Percentiles rank a stretch among this genome's conserved stretches.
phyloP scores from a whole-genome alignment of 2,113 vertebrate species.

The Dromiciops gliroides region DNA sequence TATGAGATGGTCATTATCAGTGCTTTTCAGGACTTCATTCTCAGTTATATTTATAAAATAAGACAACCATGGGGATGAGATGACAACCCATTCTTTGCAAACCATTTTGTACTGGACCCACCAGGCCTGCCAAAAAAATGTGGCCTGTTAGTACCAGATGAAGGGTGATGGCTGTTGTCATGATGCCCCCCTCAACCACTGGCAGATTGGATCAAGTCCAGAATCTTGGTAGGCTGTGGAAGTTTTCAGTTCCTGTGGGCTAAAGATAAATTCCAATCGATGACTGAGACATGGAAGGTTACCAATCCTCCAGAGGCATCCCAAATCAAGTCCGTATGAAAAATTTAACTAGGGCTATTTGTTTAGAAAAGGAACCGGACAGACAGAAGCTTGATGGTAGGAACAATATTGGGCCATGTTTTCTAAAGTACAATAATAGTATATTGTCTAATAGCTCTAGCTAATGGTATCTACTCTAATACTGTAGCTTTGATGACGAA shows the following conservation, averaged over 20 bases:
- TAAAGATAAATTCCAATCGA: not conserved
- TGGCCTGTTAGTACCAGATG: not conserved
- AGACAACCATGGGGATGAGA: not conserved
- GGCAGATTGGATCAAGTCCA: not conserved
- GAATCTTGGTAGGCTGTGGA: not conserved
- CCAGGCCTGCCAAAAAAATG: not conserved
- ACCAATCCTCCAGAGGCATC: not conserved
- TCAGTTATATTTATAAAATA: not conserved
- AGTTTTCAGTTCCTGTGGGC: not conserved
- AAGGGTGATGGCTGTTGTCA: not conserved
- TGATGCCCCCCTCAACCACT: not conserved
- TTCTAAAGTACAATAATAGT: not conserved
- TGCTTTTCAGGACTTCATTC: not conserved
- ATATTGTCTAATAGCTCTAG: not conserved
- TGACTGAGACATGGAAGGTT: not conserved
- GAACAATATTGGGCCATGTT: not conserved
- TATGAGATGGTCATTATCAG: not conserved
- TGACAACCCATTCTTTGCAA: not conserved
- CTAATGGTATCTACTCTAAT: not conserved
- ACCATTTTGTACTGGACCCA: not conserved
- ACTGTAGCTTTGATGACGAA: not conserved
- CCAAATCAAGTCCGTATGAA: not conserved
- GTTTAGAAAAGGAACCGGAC: not conserved
- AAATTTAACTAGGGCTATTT: not conserved
- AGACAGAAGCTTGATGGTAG: not conserved